phyloP scores from a whole-genome alignment of 2,113 vertebrate genomes.

The Pachypanchax playfairii region DNA sequence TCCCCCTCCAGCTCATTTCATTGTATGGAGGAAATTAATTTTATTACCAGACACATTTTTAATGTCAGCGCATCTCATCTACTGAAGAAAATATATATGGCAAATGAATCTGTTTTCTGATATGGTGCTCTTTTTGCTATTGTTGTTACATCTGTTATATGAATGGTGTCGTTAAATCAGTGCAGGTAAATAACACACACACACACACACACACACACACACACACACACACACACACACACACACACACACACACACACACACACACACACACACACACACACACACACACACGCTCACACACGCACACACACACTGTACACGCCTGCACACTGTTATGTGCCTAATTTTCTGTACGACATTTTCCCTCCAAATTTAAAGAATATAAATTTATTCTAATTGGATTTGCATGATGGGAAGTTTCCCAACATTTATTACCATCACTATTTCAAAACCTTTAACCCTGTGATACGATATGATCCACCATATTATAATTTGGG shows the following conservation, averaged over 20 bases:
- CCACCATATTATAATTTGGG: slow-evolving; percentile 79
- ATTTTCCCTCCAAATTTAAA: too few species aligned
- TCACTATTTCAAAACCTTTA: slow-evolving; percentile 26
- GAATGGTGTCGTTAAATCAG: slow-evolving; percentile 48
- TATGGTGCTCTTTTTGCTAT: slow-evolving; percentile 46
- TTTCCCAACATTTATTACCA: slow-evolving; percentile 8
- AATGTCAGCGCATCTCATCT: slow-evolving; percentile 29
- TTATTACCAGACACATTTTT: too few species aligned
- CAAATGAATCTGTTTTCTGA: slow-evolving; percentile 27
- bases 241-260: slow-evolving; percentile 8
- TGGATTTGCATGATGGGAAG: slow-evolving; percentile 50
- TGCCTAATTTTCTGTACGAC: too few species aligned
- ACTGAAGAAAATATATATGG: slow-evolving; percentile 23
- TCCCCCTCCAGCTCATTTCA: slow-evolving; percentile 45
- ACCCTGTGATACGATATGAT: slow-evolving; percentile 81
- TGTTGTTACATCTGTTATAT: slow-evolving; percentile 43
- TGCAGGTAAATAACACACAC: slow-evolving; percentile 21
- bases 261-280: slow-evolving; percentile 1
- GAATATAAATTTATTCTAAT: slow-evolving; percentile 33
- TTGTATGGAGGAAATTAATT: slow-evolving; percentile 37
- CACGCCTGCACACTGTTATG: neutral
- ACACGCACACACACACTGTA: neutral
- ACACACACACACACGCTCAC: neutral
- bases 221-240: neutral
- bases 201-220: slow-evolving; percentile 5